Evolutionary conservation across 2,797 vertebrate genomes (phyloP), one percentile per base, ranked within the genome.

Genomic region (Tapera naevia): DNA sequence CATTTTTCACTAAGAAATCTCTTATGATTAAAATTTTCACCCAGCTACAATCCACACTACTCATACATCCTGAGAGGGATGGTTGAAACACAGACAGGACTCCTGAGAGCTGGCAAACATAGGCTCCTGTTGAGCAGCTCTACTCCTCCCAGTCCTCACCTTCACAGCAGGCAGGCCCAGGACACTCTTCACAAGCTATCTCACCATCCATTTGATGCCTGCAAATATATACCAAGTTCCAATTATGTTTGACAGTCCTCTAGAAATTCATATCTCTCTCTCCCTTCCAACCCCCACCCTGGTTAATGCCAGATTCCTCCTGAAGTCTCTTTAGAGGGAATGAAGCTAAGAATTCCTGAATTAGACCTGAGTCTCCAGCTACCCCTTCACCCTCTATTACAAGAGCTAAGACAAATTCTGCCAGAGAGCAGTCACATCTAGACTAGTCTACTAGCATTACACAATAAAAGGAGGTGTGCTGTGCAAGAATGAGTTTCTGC

Each of bases 391-490:
- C 88, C 62, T 5, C 1, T 58, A 5, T 1, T 48, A 53, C 18
- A 9, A 25, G 65, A 80, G 35, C 3, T 9, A 46, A 65, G 87
- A 33, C 50, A 54, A 35, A 25, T 64, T 73, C 73, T 92, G 89
- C 87, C 88, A 65, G 67, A 56, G 76, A 81, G 33, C 35, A 89
- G 67, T 88, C 88, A 80, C 33, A 75, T 92, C 93, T 66, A 95
- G 93, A 89, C 89, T 43, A 39, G 93, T 88, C 96, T 94, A 84
- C 88, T 88, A 88, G 65, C 85, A 80, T 94, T 76, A 88, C 22
- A 48, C 86, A 88, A 53, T 14, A 51, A 9, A 93, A 83, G 87
- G 82, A 78, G 82, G 73, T 46, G 72, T 92, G 45, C 78, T 93
- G 78, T 39, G 58, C 82, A 88, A 72, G 86, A 13, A 64, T n/a